Evolutionary conservation across 2,888 invertebrate species (phyloP).

Genomic region (Agriopis leucophaearia): DNA sequence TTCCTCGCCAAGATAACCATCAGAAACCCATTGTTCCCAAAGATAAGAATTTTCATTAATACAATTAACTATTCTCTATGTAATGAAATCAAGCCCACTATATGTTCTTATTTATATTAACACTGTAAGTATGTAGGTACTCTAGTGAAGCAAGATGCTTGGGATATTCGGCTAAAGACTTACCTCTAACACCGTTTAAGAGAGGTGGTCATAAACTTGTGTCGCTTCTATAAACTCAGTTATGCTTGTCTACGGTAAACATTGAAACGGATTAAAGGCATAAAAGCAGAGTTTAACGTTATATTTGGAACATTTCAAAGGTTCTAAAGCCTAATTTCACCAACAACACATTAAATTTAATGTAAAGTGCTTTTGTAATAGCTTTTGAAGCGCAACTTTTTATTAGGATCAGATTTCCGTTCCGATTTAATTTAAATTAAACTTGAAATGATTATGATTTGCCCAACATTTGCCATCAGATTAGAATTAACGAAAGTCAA

Average conservation of each 20-base stretch:
- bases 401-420: slow-evolving; percentile 13
- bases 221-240: slow-evolving; percentile 8
- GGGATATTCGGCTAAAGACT: neutral
- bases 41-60: no score
- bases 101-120: neutral
- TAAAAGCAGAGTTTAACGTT: slow-evolving; percentile 13
- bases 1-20: no score
- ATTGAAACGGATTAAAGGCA: slow-evolving; percentile 2
- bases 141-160: slow-evolving; percentile 5
- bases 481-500: neutral
- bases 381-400: slow-evolving; percentile 12
- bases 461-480: neutral
- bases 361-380: slow-evolving; percentile 16
- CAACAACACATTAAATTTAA: slow-evolving; percentile 16
- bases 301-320: slow-evolving; percentile 6
- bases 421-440: slow-evolving; percentile 10
- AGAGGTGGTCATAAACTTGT: slow-evolving; percentile 2
- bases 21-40: no score
- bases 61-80: no score
- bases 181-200: slow-evolving; percentile 3
- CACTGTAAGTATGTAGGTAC: neutral
- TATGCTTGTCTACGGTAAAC: slow-evolving; percentile 11
- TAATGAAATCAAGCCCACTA: no score
- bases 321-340: slow-evolving; percentile 13
- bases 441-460: slow-evolving; percentile 7